Evolutionary conservation across 1,140 invertebrate species (phyloP), one percentile per base, ranked within the genome.

Genomic region (Penaeus japonicus): DNA sequence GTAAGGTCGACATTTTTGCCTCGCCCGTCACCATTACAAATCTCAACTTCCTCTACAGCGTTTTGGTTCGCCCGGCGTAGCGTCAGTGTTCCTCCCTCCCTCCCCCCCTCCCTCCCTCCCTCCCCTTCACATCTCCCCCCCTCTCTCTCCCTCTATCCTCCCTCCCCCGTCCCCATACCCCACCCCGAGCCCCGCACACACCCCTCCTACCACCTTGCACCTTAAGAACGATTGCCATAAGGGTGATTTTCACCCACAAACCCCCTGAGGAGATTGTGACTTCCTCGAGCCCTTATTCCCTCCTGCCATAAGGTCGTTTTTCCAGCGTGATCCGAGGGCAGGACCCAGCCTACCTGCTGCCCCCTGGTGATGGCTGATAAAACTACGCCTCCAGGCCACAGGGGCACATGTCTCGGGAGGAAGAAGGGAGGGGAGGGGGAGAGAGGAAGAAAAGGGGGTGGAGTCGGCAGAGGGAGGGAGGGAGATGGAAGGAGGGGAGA

Each of bases 361-460:
- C 65, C 65, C 65, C 65, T 73, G 65, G 65, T 73, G 65, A 73
- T 73, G 65, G 24, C 65, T 17, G 65, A 73, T 73, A 73, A 73
- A 32, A 32, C 65, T 73, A 17, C 65, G 15, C 24, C n/a, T 73
- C 18, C 24, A 7, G 24, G 65, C 32, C 27, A 73, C 27, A 73
- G 65, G 65, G 65, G 65, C 65, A 32, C 65, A 73, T 73, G 65
- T 30, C 65, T 0, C n/a, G 4, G 15, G 65, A 24, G 65, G 4
- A 20, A 24, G 3, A 24, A 10, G 24, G 20, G 65, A 30, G 7
- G 32, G 65, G 24, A 4, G n/a, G 18, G 30, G 62, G 30, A 65
- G 62, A 65, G 30, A 17, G 22, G 62, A 65, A 65, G 62, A 65
- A 65, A 65, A 3, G 62, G 62, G 62, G 62, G 30, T 7, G 62